These are phyloP conservation scores for Disparrhopalites patrizii DNA, from an alignment of 2,888 invertebrate species.

Conservation along the genomic window DNA sequence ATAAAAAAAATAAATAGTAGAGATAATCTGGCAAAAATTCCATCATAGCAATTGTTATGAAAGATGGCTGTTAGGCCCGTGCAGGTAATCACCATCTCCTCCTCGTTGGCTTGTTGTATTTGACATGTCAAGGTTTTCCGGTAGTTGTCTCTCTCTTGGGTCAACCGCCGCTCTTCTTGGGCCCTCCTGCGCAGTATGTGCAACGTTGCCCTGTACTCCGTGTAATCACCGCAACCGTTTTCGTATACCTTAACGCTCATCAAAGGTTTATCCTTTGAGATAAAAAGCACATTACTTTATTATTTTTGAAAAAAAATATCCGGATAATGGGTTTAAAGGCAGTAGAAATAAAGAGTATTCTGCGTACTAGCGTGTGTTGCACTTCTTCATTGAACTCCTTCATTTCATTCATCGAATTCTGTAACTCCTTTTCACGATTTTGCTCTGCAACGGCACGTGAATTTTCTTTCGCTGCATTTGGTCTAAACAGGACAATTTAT, in stretches of 20 bases:
- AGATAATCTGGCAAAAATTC: too few species aligned
- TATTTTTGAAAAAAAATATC: too few species aligned
- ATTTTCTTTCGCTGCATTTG: too few species aligned
- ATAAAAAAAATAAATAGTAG: too few species aligned
- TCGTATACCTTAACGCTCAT: not conserved
- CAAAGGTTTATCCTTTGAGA: not conserved
- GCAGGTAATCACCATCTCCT: conserved; percentile 11
- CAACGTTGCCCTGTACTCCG: not conserved
- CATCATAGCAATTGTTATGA: too few species aligned
- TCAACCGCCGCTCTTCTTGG: not conserved
- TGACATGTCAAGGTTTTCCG: not conserved
- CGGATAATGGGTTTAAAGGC: too few species aligned
- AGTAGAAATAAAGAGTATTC: too few species aligned
- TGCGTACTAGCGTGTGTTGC: not conserved
- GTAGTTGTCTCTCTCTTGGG: not conserved
- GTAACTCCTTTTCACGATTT: not conserved
- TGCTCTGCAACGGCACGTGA: too few species aligned
- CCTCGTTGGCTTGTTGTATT: not conserved
- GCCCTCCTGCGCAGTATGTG: not conserved
- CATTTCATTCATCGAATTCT: conserved; percentile 12
- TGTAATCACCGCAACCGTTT: not conserved
- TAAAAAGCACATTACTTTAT: too few species aligned
- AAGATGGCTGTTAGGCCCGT: too few species aligned
- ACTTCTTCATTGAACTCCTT: conserved; percentile 1
- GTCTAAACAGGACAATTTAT: too few species aligned